Percentiles rank a stretch among this genome's conserved stretches.
These are phyloP conservation scores for Leptinotarsa peninsularis DNA, from an alignment of 2,888 invertebrate genomes.

Conservation along the genomic window DNA sequence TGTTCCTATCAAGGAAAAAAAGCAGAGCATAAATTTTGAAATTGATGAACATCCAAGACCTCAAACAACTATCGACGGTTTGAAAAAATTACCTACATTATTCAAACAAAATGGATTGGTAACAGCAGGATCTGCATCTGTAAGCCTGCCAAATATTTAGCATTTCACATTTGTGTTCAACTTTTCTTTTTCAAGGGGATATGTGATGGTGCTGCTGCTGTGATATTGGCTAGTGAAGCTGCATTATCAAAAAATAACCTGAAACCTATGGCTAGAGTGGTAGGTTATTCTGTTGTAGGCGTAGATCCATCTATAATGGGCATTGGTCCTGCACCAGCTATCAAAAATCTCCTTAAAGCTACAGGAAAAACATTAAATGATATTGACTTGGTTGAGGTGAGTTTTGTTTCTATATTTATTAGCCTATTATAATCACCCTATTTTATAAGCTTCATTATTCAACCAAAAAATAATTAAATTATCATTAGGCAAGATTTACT, in stretches of 20 bases:
- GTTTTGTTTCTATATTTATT: background rate
- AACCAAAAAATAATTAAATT: too few relatives aligned
- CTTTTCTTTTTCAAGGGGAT: conserved; percentile 78
- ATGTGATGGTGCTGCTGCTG: conserved; percentile 95
- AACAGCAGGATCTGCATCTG: conserved; percentile 94
- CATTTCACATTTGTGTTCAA: background rate
- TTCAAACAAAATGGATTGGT: conserved; percentile 96
- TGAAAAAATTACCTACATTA: conserved; percentile 87
- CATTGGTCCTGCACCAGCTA: conserved; percentile 95
- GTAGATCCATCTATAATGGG: conserved; percentile 99
- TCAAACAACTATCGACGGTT: conserved; percentile 84
- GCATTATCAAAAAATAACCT: conserved; percentile 84
- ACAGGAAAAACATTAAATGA: conserved; percentile 85
- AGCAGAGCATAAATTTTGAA: conserved; percentile 81
- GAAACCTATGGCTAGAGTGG: conserved; percentile 90
- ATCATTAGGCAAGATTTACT: too few relatives aligned
- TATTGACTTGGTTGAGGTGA: conserved; percentile 92
- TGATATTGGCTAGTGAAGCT: conserved; percentile 91
- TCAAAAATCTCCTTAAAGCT: conserved; percentile 83
- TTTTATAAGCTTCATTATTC: background rate
- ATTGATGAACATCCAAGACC: conserved; percentile 95
- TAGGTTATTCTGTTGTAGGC: conserved; percentile 92
- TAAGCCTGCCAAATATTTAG: conserved; percentile 65
- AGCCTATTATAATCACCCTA: background rate
- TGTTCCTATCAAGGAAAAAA: conserved; percentile 85